These are phyloP conservation scores for Herminia tarsipennalis DNA, from an alignment of 2,888 invertebrate genomes.

Conservation along the genomic window DNA sequence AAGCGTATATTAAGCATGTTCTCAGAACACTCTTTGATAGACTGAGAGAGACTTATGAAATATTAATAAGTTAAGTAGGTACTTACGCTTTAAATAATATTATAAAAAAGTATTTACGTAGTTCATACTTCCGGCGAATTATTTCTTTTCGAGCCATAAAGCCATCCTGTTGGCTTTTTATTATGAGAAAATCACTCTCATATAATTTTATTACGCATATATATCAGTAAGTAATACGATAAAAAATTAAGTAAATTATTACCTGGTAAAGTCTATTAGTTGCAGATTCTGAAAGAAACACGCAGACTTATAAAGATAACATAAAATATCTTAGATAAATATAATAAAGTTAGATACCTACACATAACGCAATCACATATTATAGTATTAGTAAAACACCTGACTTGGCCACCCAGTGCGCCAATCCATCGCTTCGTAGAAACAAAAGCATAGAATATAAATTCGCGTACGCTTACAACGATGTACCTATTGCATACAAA, in stretches of 20 bases:
- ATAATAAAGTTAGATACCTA: neutral
- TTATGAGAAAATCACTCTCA: neutral
- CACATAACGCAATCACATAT: constrained; percentile 5
- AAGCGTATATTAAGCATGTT: constrained; percentile 46
- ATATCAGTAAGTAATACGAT: no score
- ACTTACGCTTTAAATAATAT: constrained; percentile 20
- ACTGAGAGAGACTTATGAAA: constrained; percentile 17
- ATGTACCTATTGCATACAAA: constrained; percentile 65
- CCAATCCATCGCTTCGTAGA: constrained; percentile 59
- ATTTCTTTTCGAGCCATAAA: constrained; percentile 5
- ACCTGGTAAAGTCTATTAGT: no score
- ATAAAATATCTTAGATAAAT: no score
- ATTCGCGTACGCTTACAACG: constrained; percentile 54
- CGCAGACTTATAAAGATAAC: no score
- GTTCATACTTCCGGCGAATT: constrained; percentile 23
- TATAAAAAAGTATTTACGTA: constrained; percentile 8
- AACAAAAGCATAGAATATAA: constrained; percentile 64
- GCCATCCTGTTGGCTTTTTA: neutral
- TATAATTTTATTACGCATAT: neutral
- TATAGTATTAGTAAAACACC: constrained; percentile 41
- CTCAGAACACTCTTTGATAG: constrained; percentile 47
- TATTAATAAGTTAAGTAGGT: constrained; percentile 31
- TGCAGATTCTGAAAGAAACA: no score
- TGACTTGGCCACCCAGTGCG: constrained; percentile 70
- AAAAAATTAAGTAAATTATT: no score